Conservation (phyloP, 2,113 vertebrate genomes). For the Bothrops jararaca region DNA sequence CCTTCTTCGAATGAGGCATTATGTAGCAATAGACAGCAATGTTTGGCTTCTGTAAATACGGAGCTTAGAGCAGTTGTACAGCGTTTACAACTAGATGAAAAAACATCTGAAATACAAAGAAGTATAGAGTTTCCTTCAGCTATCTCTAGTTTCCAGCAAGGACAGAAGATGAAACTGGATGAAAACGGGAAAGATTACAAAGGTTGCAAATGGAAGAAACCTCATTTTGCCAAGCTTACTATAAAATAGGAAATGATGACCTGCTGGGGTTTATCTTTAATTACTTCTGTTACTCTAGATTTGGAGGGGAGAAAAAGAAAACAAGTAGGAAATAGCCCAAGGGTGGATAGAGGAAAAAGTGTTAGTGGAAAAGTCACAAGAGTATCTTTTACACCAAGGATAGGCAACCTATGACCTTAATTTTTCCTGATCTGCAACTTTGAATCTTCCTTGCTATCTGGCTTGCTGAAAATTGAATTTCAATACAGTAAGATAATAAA, state of each 20-base stretch:
- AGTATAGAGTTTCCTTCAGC: background rate
- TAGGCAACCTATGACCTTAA: background rate
- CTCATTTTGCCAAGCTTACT: background rate
- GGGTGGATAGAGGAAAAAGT: background rate
- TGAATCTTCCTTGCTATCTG: background rate
- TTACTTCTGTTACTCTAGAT: background rate
- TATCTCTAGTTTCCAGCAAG: background rate
- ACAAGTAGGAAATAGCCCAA: background rate
- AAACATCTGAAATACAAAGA: background rate
- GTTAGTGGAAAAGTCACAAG: background rate
- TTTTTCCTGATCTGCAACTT: background rate
- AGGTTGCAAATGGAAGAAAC: background rate
- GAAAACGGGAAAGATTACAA: background rate
- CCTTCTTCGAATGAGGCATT: background rate
- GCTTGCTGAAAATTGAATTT: background rate
- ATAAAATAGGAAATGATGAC: background rate
- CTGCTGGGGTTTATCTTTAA: background rate
- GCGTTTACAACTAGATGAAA: constrained; percentile 1
- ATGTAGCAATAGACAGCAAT: background rate
- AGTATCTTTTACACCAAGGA: background rate
- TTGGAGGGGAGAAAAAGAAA: background rate
- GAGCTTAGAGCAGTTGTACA: background rate
- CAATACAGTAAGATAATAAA: background rate
- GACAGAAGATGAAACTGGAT: background rate
- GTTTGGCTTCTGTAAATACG: background rate